These are phyloP conservation scores for Chrysomela aeneicollis DNA, from an alignment of 2,888 invertebrate genomes.

Conservation along the genomic window DNA sequence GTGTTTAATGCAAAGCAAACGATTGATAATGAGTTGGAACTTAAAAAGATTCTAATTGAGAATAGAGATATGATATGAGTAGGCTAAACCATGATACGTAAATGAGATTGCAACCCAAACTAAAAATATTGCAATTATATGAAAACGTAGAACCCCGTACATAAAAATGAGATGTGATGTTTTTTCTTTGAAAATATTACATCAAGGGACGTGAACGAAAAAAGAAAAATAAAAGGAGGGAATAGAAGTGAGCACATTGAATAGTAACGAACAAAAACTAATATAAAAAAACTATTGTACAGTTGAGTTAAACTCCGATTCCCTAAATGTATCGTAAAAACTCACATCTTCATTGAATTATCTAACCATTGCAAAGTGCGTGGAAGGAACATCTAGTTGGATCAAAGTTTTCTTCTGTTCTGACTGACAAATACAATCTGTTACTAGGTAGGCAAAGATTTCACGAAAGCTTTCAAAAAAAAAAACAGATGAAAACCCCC, in stretches of 20 bases:
- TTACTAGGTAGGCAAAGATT: no score
- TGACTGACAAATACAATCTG: no score
- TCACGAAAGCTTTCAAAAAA: no score
- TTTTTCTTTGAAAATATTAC: conserved; percentile 40
- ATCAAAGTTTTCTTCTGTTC: no score
- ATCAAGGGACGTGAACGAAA: conserved; percentile 15
- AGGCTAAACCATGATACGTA: no score
- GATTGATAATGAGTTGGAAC: no score
- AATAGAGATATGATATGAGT: no score
- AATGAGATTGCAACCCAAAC: no score
- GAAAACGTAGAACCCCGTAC: conserved; percentile 50
- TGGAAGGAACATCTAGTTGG: not conserved
- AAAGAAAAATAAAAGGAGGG: conserved; percentile 50
- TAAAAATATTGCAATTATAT: not conserved
- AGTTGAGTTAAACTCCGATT: conserved; percentile 43
- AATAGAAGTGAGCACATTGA: conserved; percentile 59
- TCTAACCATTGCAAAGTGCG: not conserved
- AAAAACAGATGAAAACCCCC: no score
- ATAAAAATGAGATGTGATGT: conserved; percentile 55
- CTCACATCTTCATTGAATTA: conserved; percentile 54
- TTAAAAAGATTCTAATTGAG: no score
- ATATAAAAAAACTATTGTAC: conserved; percentile 35
- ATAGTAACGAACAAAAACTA: conserved; percentile 42
- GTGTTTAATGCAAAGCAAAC: no score
- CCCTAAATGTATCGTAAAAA: conserved; percentile 46